phyloP scores from a whole-genome alignment of 2,113 vertebrate genomes.

The Microcebus lehilahytsara region DNA sequence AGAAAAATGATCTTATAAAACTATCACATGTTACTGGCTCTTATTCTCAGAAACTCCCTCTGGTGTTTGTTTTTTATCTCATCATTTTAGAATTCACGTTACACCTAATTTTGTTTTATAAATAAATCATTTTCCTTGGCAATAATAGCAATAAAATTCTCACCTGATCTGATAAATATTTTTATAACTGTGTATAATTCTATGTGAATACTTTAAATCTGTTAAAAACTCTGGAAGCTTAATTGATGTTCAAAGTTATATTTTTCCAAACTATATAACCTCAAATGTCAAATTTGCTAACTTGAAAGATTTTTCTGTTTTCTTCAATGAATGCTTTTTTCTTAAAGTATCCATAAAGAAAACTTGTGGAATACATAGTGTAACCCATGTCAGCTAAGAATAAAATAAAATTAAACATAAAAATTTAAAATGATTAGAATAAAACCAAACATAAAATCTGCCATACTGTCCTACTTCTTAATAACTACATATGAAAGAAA shows the following conservation, averaged over 20 bases:
- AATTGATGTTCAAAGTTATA: not conserved
- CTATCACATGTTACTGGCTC: not conserved
- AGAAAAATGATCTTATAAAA: not conserved
- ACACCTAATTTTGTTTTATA: not conserved
- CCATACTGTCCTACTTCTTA: not conserved
- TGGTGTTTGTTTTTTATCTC: slow-evolving; percentile 9
- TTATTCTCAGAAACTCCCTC: not conserved
- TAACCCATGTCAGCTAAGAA: not conserved
- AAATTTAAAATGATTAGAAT: not conserved
- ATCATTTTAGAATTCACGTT: not conserved
- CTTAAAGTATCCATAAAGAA: not conserved
- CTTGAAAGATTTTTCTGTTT: slow-evolving; percentile 6
- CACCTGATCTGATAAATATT: not conserved
- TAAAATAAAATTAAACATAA: not conserved
- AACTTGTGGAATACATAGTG: not conserved
- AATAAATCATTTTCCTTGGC: not conserved
- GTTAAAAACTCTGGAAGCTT: not conserved
- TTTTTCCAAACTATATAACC: not conserved
- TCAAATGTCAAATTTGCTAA: not conserved
- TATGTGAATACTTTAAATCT: not conserved
- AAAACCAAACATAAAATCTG: not conserved
- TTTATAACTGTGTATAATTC: not conserved
- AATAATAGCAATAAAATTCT: not conserved
- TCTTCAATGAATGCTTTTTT: slow-evolving; percentile 15
- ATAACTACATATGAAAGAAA: not conserved